Conservation (phyloP, 2,797 vertebrate genomes). For the Chloroceryle inda region DNA sequence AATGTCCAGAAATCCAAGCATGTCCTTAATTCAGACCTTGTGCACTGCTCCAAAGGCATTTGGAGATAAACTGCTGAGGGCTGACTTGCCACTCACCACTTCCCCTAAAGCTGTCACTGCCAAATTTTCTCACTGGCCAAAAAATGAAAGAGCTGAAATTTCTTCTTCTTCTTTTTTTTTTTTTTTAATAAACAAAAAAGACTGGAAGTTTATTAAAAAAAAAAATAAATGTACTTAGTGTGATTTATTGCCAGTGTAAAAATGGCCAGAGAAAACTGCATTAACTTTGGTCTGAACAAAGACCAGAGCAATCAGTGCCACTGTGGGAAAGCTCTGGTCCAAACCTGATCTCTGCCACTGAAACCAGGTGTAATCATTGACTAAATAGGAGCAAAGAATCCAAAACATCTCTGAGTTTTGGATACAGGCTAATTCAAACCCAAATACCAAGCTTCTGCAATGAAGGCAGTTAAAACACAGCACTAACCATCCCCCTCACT, state of each 20-base stretch:
- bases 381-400: neutral
- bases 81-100: neutral
- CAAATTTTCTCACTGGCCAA: neutral
- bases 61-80: neutral
- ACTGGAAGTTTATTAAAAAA: neutral
- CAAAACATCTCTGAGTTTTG: neutral
- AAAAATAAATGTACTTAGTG: neutral
- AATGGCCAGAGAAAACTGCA: neutral
- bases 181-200: neutral
- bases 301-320: neutral
- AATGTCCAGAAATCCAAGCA: neutral
- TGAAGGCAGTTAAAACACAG: neutral
- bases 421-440: neutral
- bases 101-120: neutral
- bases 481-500: neutral
- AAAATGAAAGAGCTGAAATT: neutral
- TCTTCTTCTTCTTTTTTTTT: neutral
- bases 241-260: neutral
- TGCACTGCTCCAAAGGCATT: neutral
- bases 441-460: neutral
- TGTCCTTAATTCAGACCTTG: neutral
- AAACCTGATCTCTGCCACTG: neutral
- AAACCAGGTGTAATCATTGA: neutral
- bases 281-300: neutral
- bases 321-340: neutral